phyloP scores from a whole-genome alignment of 2,113 vertebrate genomes.

The Elaphurus davidianus region DNA sequence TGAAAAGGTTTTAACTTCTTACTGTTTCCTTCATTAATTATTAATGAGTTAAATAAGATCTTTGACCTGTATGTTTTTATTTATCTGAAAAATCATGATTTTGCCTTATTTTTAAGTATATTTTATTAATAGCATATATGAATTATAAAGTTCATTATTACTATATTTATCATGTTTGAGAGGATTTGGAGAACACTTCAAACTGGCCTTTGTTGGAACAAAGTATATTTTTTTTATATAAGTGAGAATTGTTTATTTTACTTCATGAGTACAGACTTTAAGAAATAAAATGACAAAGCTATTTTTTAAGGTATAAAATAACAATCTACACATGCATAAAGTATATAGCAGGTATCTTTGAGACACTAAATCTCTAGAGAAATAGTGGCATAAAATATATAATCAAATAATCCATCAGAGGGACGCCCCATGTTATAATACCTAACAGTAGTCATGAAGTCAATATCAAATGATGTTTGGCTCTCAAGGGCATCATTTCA shows the following conservation, averaged over 20 bases:
- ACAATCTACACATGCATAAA: background rate
- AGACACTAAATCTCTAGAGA: background rate
- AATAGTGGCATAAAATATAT: constrained; percentile 19
- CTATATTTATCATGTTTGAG: background rate
- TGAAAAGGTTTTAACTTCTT: background rate
- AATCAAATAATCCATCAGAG: background rate
- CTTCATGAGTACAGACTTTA: constrained; percentile 1
- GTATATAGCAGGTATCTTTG: background rate
- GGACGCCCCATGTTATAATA: background rate
- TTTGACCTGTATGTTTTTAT: background rate
- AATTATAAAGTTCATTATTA: background rate
- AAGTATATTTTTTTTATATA: background rate
- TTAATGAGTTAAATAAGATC: background rate
- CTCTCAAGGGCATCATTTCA: background rate
- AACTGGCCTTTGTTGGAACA: background rate
- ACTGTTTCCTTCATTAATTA: background rate
- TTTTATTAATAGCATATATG: background rate
- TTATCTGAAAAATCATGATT: background rate
- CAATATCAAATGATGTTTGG: background rate
- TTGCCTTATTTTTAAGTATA: background rate
- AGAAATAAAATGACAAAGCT: background rate
- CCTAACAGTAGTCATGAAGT: background rate
- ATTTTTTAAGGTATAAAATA: background rate
- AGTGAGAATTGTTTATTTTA: constrained; percentile 23
- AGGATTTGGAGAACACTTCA: background rate